Conservation (phyloP, 1,140 invertebrate species). For the Elymnias hypermnestra region DNA sequence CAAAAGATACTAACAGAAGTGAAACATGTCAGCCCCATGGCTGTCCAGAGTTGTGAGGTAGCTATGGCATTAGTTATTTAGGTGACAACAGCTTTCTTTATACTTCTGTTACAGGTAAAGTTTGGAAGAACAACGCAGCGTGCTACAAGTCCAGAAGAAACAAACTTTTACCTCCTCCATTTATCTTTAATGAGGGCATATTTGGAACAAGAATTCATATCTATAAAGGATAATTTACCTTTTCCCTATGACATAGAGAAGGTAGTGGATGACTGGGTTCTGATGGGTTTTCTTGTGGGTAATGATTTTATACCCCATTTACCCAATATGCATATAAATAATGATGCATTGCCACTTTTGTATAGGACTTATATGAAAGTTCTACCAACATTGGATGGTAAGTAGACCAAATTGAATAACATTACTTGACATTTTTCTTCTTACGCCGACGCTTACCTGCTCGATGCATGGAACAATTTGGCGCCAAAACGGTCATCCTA, state of each 20-base stretch:
- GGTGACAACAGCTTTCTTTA: neutral
- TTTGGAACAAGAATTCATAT: conserved; percentile 92
- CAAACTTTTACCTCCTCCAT: conserved; percentile 95
- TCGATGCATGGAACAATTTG: no score
- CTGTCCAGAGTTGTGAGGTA: no score
- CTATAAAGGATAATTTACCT: conserved; percentile 81
- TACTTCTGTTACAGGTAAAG: conserved; percentile 75
- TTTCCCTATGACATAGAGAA: conserved; percentile 90
- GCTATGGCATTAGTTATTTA: no score
- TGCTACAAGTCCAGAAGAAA: conserved; percentile 87
- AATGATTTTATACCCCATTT: conserved; percentile 98
- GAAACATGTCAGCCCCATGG: no score
- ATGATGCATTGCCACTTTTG: conserved; percentile 90
- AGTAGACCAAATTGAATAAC: conserved; percentile 40
- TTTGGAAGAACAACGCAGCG: conserved; percentile 81
- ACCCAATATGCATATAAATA: conserved; percentile 94
- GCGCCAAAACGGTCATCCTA: no score
- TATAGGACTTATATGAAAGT: conserved; percentile 93
- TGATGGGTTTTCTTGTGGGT: conserved; percentile 97
- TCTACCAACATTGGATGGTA: conserved; percentile 90
- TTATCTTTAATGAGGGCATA: conserved; percentile 95
- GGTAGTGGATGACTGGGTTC: conserved; percentile 85
- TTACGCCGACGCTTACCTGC: no score
- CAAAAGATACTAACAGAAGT: no score
- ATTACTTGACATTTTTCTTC: no score